Conservation (phyloP, 2,888 invertebrate genomes). For the Cryptophagus acutangulus region DNA sequence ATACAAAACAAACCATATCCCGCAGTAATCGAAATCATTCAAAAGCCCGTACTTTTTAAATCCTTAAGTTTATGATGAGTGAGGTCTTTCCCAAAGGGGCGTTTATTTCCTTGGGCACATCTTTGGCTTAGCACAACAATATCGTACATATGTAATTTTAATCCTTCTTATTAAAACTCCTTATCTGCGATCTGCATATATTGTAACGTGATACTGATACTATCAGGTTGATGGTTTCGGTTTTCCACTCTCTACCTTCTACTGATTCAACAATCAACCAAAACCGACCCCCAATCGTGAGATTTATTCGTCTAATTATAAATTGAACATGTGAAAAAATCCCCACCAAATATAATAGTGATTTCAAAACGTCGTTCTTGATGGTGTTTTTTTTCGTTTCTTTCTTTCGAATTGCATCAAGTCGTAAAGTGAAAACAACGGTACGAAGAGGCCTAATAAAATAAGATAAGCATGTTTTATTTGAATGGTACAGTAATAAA, state of each 20-base stretch:
- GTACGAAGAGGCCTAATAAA: conserved; percentile 16
- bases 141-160: conserved; percentile 48
- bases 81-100: conserved; percentile 40
- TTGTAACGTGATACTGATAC: conserved; percentile 46
- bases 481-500: conserved; percentile 27
- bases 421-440: conserved; percentile 21
- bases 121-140: conserved; percentile 38
- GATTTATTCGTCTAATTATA: conserved; percentile 29
- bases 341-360: conserved; percentile 11
- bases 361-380: conserved; percentile 15
- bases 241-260: too few relatives aligned
- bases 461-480: conserved; percentile 19
- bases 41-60: conserved; percentile 34
- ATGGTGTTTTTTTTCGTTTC: conserved; percentile 14
- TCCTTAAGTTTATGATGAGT: conserved; percentile 33
- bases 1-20: conserved; percentile 26
- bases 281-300: conserved; percentile 30
- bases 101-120: conserved; percentile 35
- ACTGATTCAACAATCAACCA: conserved; percentile 5
- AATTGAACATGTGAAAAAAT: not conserved
- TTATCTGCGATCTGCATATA: conserved; percentile 44
- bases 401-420: conserved; percentile 4
- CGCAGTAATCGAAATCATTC: conserved; percentile 36
- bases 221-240: conserved; percentile 44
- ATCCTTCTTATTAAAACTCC: conserved; percentile 47